phyloP scores from a whole-genome alignment of 2,888 invertebrate genomes.

The Danaus chrysippus region DNA sequence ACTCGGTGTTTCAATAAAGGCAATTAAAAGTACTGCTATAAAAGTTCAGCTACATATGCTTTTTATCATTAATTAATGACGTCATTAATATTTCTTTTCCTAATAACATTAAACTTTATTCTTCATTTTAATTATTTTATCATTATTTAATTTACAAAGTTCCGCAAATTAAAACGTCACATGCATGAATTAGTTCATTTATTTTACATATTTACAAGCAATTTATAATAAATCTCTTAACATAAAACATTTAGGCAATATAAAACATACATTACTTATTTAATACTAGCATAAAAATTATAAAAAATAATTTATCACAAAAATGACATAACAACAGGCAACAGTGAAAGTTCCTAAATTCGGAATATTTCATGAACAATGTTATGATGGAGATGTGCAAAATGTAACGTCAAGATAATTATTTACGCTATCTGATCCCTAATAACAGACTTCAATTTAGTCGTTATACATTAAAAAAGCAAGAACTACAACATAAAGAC shows the following conservation, averaged over 20 bases:
- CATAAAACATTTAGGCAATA: constrained; percentile 40
- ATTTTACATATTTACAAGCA: constrained; percentile 76
- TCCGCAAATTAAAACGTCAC: neutral
- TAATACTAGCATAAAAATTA: constrained; percentile 22
- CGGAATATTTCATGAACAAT: constrained; percentile 3
- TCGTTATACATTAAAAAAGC: constrained; percentile 1
- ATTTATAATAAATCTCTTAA: constrained; percentile 36
- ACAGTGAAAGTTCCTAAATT: constrained; percentile 7
- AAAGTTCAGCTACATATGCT: no score
- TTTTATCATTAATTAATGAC: no score
- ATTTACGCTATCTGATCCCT: constrained; percentile 25
- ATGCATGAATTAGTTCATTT: constrained; percentile 32
- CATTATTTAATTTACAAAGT: neutral
- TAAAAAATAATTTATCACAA: constrained; percentile 7
- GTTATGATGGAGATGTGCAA: constrained; percentile 14
- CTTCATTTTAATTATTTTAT: neutral
- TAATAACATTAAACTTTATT: no score
- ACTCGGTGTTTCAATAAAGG: neutral
- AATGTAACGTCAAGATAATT: constrained; percentile 23
- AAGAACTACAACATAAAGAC: neutral
- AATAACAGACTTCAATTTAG: constrained; percentile 13
- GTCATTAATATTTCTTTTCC: no score
- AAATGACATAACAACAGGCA: constrained; percentile 5
- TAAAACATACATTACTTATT: neutral
- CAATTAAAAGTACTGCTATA: no score